phyloP scores from a whole-genome alignment of 2,888 invertebrate genomes.

The Coelogynopora nodosa region DNA sequence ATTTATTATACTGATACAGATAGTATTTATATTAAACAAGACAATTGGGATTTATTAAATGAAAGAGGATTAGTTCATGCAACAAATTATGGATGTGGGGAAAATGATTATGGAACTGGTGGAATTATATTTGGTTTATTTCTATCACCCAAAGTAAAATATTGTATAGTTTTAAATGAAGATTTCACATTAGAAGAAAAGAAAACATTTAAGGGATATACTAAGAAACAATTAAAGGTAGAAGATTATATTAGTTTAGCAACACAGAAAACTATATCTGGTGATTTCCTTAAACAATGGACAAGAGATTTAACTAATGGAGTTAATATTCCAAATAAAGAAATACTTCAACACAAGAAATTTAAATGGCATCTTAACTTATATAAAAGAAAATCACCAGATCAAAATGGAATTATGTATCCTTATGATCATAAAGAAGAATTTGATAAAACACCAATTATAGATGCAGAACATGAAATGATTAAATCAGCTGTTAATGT shows the following conservation, averaged over 20 bases:
- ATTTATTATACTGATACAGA: slow-evolving; percentile 39
- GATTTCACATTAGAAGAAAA: slow-evolving; percentile 29
- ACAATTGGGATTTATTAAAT: slow-evolving; percentile 16
- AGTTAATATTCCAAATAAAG: not conserved
- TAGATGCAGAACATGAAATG: not conserved
- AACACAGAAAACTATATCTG: not conserved
- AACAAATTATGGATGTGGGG: not conserved
- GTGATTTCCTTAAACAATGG: slow-evolving; percentile 16
- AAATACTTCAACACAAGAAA: not conserved
- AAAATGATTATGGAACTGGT: slow-evolving; percentile 41
- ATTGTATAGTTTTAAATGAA: slow-evolving; percentile 30
- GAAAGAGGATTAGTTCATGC: not conserved
- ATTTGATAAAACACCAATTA: not conserved
- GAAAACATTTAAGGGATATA: slow-evolving; percentile 42
- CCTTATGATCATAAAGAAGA: slow-evolving; percentile 31
- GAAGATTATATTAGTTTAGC: slow-evolving; percentile 36
- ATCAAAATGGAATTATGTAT: slow-evolving; percentile 38
- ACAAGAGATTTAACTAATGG: slow-evolving; percentile 27
- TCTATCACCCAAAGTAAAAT: slow-evolving; percentile 40
- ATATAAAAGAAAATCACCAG: slow-evolving; percentile 32
- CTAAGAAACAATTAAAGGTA: slow-evolving; percentile 7
- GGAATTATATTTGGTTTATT: slow-evolving; percentile 39
- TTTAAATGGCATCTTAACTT: slow-evolving; percentile 21
- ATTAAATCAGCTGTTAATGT: not conserved
- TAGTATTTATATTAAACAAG: slow-evolving; percentile 18